Conservation (phyloP, 1,140 invertebrate genomes). For the Galleria mellonella region DNA sequence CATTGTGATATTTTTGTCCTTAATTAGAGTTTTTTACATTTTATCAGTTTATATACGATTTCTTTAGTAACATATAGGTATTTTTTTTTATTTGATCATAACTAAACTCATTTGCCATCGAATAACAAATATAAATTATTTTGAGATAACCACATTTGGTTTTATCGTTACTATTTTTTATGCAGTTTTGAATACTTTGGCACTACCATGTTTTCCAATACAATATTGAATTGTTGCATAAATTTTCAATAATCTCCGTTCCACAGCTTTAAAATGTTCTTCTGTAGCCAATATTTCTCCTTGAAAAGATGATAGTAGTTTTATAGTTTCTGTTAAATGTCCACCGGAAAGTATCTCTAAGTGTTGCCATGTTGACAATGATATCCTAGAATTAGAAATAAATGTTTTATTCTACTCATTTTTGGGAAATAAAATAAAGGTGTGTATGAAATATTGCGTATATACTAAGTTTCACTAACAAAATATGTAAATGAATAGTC, state of each 20-base stretch:
- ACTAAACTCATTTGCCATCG: too few species aligned
- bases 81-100: too few species aligned
- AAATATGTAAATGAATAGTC: too few species aligned
- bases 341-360: constrained; percentile 81
- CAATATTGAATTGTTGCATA: constrained; percentile 86
- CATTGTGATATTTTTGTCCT: too few species aligned
- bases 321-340: constrained; percentile 77
- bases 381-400: constrained; percentile 76
- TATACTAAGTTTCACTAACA: too few species aligned
- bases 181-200: constrained; percentile 46
- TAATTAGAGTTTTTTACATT: too few species aligned
- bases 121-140: too few species aligned
- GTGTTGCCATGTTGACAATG: constrained; percentile 80
- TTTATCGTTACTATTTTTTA: not conserved
- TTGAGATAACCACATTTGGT: too few species aligned
- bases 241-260: constrained; percentile 83
- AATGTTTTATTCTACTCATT: not conserved
- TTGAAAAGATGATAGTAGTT: constrained; percentile 44
- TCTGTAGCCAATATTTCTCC: constrained; percentile 64
- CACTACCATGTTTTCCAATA: constrained; percentile 72
- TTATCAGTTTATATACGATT: too few species aligned
- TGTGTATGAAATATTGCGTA: too few species aligned
- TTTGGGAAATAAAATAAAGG: too few species aligned
- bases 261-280: constrained; percentile 86
- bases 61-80: too few species aligned